Percentiles rank a stretch among this genome's conserved stretches.
Conservation (phyloP, 1,140 invertebrate genomes). For the Leptinotarsa defecta region DNA sequence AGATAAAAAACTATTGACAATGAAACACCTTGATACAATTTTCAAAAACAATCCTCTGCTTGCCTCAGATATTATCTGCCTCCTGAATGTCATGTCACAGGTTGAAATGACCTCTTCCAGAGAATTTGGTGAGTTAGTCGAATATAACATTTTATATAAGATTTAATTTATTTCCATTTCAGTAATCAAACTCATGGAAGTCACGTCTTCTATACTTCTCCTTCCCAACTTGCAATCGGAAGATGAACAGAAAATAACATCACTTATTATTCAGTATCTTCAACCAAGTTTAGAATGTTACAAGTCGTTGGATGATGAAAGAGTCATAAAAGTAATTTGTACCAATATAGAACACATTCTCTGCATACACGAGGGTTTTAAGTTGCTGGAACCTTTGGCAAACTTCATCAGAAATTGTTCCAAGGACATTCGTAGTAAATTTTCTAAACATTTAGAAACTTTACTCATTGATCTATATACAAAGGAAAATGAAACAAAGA, state of each 20-base stretch:
- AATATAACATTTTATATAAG: constrained; percentile 9
- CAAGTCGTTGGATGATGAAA: constrained; percentile 10
- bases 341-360: constrained; percentile 32
- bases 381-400: constrained; percentile 17
- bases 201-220: constrained; percentile 16
- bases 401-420: constrained; percentile 21
- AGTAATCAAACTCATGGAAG: constrained; percentile 31
- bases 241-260: constrained; percentile 29
- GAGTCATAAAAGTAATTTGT: constrained; percentile 32
- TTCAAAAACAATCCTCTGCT: constrained; percentile 37
- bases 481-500: constrained; percentile 22
- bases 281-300: constrained; percentile 25
- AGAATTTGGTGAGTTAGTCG: constrained; percentile 31
- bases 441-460: constrained; percentile 2
- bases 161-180: constrained; percentile 22
- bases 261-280: constrained; percentile 25
- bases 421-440: background rate
- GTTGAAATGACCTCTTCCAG: constrained; percentile 23
- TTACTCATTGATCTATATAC: constrained; percentile 1
- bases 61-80: constrained; percentile 22
- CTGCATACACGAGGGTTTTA: constrained; percentile 19
- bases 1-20: constrained; percentile 13
- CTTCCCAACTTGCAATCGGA: constrained; percentile 28
- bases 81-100: constrained; percentile 30
- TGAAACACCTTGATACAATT: constrained; percentile 32